phyloP scores from a whole-genome alignment of 2,113 vertebrate species.

The Rhizomys pruinosus region DNA sequence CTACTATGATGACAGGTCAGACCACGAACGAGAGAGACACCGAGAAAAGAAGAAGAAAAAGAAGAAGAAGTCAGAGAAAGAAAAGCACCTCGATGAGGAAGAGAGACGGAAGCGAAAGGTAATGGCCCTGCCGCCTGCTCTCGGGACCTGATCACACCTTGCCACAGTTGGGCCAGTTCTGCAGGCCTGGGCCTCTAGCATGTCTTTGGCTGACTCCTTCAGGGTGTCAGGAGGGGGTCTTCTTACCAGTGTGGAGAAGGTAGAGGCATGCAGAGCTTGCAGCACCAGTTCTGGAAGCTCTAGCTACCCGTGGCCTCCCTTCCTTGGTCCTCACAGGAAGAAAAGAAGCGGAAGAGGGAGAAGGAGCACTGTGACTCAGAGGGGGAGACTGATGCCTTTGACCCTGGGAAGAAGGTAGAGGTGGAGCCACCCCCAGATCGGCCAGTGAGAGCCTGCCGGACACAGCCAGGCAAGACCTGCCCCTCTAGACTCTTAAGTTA shows the following conservation, averaged over 20 bases:
- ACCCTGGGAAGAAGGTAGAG: conserved; percentile 92
- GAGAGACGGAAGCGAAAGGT: conserved; percentile 96
- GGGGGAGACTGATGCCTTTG: conserved; percentile 93
- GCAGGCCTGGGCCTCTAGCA: background rate
- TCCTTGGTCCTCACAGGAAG: conserved; percentile 86
- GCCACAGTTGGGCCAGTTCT: background rate
- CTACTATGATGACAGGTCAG: conserved; percentile 96
- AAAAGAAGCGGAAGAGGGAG: conserved; percentile 95
- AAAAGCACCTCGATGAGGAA: conserved; percentile 95
- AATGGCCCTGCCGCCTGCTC: background rate
- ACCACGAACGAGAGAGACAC: conserved; percentile 96
- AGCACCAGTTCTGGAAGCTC: background rate
- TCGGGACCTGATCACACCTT: background rate
- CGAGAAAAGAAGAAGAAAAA: conserved; percentile 99
- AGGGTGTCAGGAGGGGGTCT: too few relatives aligned
- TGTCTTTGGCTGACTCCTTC: background rate
- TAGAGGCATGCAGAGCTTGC: background rate
- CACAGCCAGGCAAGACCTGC: conserved; percentile 91
- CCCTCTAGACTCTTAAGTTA: background rate
- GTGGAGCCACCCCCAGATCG: conserved; percentile 93
- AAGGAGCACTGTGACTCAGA: conserved; percentile 94
- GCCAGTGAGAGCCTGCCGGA: conserved; percentile 94
- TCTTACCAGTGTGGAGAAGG: background rate
- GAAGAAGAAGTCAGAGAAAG: conserved; percentile 97
- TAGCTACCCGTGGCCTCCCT: background rate